phyloP scores from a whole-genome alignment of 2,888 invertebrate species.

The Ormyrus thymus region DNA sequence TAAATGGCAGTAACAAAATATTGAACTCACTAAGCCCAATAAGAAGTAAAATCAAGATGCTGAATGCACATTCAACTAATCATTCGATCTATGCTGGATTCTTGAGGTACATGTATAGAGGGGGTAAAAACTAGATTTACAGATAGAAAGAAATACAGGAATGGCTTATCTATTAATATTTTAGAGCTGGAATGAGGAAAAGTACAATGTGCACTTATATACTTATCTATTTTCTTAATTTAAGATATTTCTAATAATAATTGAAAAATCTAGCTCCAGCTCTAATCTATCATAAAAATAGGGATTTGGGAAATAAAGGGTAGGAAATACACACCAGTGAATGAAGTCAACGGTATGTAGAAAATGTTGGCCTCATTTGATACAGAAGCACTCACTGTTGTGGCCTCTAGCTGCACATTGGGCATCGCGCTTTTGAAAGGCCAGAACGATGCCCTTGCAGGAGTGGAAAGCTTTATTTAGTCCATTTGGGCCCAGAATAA shows the following conservation, averaged over 20 bases:
- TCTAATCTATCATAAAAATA: slow-evolving; percentile 21
- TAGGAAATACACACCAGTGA: slow-evolving; percentile 60
- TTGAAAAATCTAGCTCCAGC: slow-evolving; percentile 5
- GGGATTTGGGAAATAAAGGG: slow-evolving; percentile 1
- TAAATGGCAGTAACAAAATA: slow-evolving; percentile 54
- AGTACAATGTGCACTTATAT: background rate
- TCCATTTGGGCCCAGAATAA: slow-evolving; percentile 28
- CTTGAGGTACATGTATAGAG: slow-evolving; percentile 26
- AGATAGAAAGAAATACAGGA: slow-evolving; percentile 33
- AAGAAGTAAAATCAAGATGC: slow-evolving; percentile 49
- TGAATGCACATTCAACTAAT: slow-evolving; percentile 37
- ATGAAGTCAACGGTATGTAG: slow-evolving; percentile 68
- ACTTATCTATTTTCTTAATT: no score
- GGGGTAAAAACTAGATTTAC: slow-evolving; percentile 40
- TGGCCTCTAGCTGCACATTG: slow-evolving; percentile 36
- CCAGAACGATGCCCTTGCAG: slow-evolving; percentile 38
- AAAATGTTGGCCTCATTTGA: slow-evolving; percentile 59
- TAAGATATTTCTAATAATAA: no score
- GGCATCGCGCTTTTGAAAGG: slow-evolving; percentile 41
- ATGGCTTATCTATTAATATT: background rate
- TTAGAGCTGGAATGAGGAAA: slow-evolving; percentile 20
- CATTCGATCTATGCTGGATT: slow-evolving; percentile 34
- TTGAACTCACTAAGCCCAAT: slow-evolving; percentile 41
- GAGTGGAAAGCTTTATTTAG: slow-evolving; percentile 19
- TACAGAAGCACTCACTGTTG: slow-evolving; percentile 38